phyloP scores from a whole-genome alignment of 2,888 invertebrate species.

The Volucella zonaria region DNA sequence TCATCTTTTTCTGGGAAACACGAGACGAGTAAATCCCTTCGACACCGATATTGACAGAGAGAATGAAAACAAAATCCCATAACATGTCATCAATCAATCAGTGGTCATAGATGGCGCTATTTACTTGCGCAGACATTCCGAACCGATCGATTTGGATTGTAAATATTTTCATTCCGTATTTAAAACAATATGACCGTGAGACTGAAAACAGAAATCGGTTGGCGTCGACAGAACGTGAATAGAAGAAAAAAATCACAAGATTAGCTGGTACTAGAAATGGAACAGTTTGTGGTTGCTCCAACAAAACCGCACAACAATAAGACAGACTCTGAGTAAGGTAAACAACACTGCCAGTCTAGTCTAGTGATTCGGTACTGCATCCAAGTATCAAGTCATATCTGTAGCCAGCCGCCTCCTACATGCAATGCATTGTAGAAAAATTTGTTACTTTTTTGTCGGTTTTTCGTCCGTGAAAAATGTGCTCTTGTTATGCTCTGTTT shows the following conservation, averaged over 20 bases:
- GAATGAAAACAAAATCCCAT: conserved; percentile 4
- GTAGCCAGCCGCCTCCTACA: conserved; percentile 75
- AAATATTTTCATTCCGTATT: background rate
- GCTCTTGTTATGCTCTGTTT: conserved; percentile 67
- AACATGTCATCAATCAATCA: conserved; percentile 38
- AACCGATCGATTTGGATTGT: background rate
- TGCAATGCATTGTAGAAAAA: conserved; percentile 74
- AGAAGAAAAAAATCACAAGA: background rate
- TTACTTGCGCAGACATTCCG: background rate
- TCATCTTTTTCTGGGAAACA: conserved; percentile 54
- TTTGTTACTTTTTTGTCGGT: conserved; percentile 17
- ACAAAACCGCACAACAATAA: conserved; percentile 74
- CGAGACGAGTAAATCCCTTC: background rate
- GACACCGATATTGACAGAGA: background rate
- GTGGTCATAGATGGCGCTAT: conserved; percentile 36
- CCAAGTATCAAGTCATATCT: conserved; percentile 57
- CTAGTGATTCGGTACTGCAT: conserved; percentile 21
- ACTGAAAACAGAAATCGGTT: conserved; percentile 7
- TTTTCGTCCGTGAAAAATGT: conserved; percentile 61
- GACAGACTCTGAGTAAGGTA: conserved; percentile 71
- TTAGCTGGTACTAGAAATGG: conserved; percentile 16
- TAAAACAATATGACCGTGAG: conserved; percentile 26
- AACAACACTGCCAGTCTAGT: conserved; percentile 75
- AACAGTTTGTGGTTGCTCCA: conserved; percentile 39
- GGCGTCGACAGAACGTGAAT: background rate